phyloP scores from a whole-genome alignment of 2,797 vertebrate genomes.

The Pampus argenteus region DNA sequence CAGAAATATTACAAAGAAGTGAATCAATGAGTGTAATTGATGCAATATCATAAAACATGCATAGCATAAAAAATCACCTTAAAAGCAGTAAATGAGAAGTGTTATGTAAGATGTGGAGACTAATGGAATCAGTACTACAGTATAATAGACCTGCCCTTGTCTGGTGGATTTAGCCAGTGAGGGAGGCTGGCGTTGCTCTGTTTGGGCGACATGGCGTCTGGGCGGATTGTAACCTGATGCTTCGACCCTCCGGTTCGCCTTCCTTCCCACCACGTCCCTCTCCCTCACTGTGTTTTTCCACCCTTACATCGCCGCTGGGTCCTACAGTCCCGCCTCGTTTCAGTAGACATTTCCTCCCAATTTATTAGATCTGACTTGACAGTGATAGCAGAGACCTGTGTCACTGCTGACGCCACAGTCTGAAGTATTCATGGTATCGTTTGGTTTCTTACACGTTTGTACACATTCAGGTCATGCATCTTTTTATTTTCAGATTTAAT shows the following conservation, averaged over 20 bases:
- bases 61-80: conserved; percentile 36
- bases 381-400: conserved; percentile 13
- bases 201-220: conserved; percentile 82
- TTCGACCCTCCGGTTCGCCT: conserved; percentile 72
- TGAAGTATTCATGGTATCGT: conserved; percentile 17
- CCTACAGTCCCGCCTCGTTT: conserved; percentile 60
- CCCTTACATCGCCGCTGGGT: conserved; percentile 67
- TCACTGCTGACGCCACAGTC: conserved; percentile 30
- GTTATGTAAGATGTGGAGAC: conserved; percentile 42
- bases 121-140: conserved; percentile 54
- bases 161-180: conserved; percentile 68
- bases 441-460: background rate
- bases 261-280: conserved; percentile 72
- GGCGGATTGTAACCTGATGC: conserved; percentile 82
- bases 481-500: background rate
- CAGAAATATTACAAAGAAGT: conserved; percentile 13
- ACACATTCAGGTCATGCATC: background rate
- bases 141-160: conserved; percentile 68
- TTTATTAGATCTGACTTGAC: conserved; percentile 53
- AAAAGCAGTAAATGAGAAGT: conserved; percentile 33
- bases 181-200: conserved; percentile 70
- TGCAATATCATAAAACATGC: conserved; percentile 36
- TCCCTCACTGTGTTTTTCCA: conserved; percentile 71
- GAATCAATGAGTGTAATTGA: conserved; percentile 19
- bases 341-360: conserved; percentile 45